Base-by-base conservation (phyloP, 2,888 invertebrate genomes). In the Steromphala cineraria region DNA sequence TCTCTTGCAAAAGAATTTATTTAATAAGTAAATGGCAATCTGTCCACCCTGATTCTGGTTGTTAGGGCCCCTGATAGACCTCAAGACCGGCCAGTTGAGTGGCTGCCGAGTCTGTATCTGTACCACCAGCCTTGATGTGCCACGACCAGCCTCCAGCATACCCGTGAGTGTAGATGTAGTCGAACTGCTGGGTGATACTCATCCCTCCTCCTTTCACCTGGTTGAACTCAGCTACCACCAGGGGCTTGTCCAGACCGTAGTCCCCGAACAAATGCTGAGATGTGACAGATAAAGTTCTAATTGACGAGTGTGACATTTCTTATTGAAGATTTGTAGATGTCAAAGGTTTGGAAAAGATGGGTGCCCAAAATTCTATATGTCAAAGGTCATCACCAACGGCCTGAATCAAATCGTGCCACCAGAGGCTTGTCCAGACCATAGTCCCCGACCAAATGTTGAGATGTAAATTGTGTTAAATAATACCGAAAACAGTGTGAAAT, bases 141-240 rank as follows among this genome's bases (percentile, higher is more conserved):
- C 84, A 84, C 78, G 75, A 80, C 84, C 84, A 84, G 17, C 82
- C 84, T 24, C 84, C 84, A 17, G 74, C 21, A 78, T 84, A 84
- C 71, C 82, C 81, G 55, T 80, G 76, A 28, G 62, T 79, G 80
- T 84, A 84, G 55, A 77, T 76, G 67, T 74, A 82, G 19, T 67
- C 52, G 36, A 81, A 84, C 56, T 79, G 76, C 53, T 82, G 46
- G 17, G 67, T 71, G 74, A 80, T 84, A 75, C 52, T 31, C 81
- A 79, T 82, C 2, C 82, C 81, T 1, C 55, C 84, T 8, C 84
- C 84, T 10, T 62, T 28, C 3, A 67, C 28, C 24, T 74, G 71
- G 75, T 81, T 81, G 80, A 84, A 84, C 78, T 84, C 84, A 1
- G 82, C 84, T 36, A 84, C 76, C 19, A 84, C 82, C 36, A 84